Evolutionary conservation across 1,140 invertebrate genomes (phyloP).

Genomic region (Conus betulinus): DNA sequence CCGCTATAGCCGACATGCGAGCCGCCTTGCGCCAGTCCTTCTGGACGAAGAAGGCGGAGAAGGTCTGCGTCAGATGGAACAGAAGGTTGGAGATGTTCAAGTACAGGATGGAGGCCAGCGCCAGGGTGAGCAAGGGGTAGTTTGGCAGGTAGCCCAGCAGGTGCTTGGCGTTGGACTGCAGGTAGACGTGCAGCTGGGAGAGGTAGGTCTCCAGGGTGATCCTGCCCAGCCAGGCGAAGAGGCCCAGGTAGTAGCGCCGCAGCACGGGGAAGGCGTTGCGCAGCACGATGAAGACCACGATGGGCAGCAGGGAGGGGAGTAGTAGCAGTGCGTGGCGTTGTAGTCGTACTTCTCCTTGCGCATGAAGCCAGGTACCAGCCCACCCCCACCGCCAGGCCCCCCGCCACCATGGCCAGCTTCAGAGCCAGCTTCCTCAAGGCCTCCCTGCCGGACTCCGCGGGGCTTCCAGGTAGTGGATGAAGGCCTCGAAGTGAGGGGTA

Average conservation of each 20-base stretch:
- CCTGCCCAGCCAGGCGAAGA: constrained; percentile 62
- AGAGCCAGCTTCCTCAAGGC: constrained; percentile 17
- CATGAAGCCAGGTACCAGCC: constrained; percentile 51
- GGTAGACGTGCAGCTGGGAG: constrained; percentile 65
- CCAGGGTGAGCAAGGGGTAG: constrained; percentile 62
- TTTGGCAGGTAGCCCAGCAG: constrained; percentile 55
- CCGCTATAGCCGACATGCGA: neutral
- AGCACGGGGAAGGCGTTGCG: constrained; percentile 55
- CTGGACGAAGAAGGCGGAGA: constrained; percentile 59
- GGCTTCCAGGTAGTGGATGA: constrained; percentile 56
- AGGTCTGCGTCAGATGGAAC: constrained; percentile 58
- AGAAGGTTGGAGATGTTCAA: constrained; percentile 54
- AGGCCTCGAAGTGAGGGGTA: constrained; percentile 65
- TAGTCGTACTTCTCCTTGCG: constrained; percentile 54
- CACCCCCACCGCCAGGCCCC: constrained; percentile 23
- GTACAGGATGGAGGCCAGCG: constrained; percentile 61
- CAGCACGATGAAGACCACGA: constrained; percentile 58
- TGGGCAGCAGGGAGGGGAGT: constrained; percentile 59
- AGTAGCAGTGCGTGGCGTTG: constrained; percentile 61
- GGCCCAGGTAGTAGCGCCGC: constrained; percentile 48
- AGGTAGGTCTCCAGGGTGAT: constrained; percentile 69
- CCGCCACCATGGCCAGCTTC: constrained; percentile 38
- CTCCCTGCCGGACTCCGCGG: constrained; percentile 15
- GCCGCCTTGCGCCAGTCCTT: constrained; percentile 43
- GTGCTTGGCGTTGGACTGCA: constrained; percentile 65